A percentile compares a stretch with the other conserved stretches of the same genome.
Evolutionary conservation across 2,113 vertebrate species (phyloP).

Genomic region (Fregetta grallaria): DNA sequence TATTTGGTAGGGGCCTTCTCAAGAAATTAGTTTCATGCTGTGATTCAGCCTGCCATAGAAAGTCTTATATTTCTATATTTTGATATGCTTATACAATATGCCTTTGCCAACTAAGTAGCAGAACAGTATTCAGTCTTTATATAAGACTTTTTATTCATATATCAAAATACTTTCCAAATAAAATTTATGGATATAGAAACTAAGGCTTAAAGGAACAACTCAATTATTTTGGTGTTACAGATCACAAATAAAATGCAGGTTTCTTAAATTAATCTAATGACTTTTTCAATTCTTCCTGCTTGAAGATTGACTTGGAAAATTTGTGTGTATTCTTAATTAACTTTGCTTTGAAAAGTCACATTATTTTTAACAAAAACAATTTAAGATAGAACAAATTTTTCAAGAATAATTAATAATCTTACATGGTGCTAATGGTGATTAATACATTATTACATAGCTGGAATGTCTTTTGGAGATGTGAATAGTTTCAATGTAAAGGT

Average conservation of each 20-base stretch:
- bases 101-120: slow-evolving; percentile 17
- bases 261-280: not conserved
- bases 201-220: not conserved
- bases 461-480: not conserved
- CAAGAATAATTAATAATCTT: not conserved
- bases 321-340: not conserved
- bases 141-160: not conserved
- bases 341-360: not conserved
- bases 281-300: not conserved
- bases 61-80: not conserved
- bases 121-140: not conserved
- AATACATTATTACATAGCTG: not conserved
- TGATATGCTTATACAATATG: not conserved
- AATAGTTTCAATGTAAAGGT: not conserved
- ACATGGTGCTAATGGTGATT: not conserved
- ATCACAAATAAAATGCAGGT: not conserved
- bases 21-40: not conserved
- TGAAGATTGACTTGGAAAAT: not conserved
- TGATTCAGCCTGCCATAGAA: not conserved
- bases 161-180: slow-evolving; percentile 16
- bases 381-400: not conserved
- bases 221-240: not conserved
- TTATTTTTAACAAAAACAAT: not conserved
- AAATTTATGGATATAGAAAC: not conserved
- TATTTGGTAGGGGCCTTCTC: not conserved